Evolutionary conservation across 2,113 vertebrate species (phyloP).

Genomic region (Ceyx margarethae): DNA sequence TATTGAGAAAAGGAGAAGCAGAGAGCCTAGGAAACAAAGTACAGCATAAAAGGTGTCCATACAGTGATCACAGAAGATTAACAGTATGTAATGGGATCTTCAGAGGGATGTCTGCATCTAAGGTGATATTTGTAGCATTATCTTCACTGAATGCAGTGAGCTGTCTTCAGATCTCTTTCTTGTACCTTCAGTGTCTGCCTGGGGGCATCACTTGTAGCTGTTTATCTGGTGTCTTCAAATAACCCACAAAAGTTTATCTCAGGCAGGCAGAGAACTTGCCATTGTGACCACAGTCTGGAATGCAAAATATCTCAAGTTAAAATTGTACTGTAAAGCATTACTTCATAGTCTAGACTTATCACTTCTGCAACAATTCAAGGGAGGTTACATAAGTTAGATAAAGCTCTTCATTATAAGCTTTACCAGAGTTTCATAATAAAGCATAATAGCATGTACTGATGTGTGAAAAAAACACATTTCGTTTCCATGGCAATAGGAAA

Average conservation of each 20-base stretch:
- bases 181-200: neutral
- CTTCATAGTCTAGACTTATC: neutral
- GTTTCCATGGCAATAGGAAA: slow-evolving; percentile 39
- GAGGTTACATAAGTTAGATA: neutral
- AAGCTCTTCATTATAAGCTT: neutral
- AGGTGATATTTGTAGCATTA: neutral
- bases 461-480: neutral
- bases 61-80: neutral
- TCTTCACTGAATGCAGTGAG: neutral
- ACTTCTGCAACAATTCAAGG: neutral
- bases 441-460: neutral
- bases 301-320: neutral
- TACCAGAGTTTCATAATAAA: slow-evolving; percentile 34
- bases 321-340: neutral
- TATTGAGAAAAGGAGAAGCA: neutral
- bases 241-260: neutral
- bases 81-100: neutral
- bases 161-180: neutral
- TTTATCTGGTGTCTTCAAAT: neutral
- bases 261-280: neutral
- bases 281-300: neutral
- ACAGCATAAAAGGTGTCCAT: neutral
- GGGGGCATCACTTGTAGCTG: neutral
- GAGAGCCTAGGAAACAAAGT: neutral
- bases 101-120: neutral